Evolutionary conservation across 2,797 vertebrate genomes (phyloP), one percentile per base, ranked within the genome.

Genomic region (Esox lucius): DNA sequence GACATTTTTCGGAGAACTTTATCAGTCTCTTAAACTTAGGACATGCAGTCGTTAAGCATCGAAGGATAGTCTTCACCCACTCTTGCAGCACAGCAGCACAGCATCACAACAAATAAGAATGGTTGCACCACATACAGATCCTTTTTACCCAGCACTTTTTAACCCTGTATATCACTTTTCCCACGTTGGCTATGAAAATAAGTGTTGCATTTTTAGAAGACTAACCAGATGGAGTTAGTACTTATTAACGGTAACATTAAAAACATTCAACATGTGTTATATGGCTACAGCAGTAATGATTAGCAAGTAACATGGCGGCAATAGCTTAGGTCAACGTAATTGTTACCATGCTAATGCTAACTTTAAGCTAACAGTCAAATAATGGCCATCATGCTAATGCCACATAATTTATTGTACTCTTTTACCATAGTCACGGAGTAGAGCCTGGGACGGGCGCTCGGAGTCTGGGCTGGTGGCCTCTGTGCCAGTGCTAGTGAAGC

Each of bases 381-480:
- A n/a, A 17, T 42, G 42, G 42, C 42, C 9, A 46, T 46, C 9
- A 46, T 46, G 42, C 42, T 46, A 22, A 56, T 2, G n/a, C n/a
- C 7, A 2, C 0, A 24, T 59, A 61, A 0, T 61, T 5, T 33
- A 65, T 31, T 24, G n/a, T 11, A 26, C 46, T 49, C 56, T 7
- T 82, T 87, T 83, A 98, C 97, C 97, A 70, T 98, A 98, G 82
- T 98, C 97, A 75, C 96, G 92, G 15, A 98, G 91, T 24, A 98
- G 92, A 16, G 96, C 95, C 12, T 98, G 97, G 1, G 94, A 93
- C 0, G 97, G 96, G 39, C 97, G 93, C 83, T 98, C 97, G 0
- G 94, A 96, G 68, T 98, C 97, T 0, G 97, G 96, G 12, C 96
- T 98, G 0, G 95, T 95, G 71, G 96, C 94, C 78, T 98, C 97